These are phyloP conservation scores for Geophilus truncorum DNA, from an alignment of 2,888 invertebrate species.

Conservation along the genomic window DNA sequence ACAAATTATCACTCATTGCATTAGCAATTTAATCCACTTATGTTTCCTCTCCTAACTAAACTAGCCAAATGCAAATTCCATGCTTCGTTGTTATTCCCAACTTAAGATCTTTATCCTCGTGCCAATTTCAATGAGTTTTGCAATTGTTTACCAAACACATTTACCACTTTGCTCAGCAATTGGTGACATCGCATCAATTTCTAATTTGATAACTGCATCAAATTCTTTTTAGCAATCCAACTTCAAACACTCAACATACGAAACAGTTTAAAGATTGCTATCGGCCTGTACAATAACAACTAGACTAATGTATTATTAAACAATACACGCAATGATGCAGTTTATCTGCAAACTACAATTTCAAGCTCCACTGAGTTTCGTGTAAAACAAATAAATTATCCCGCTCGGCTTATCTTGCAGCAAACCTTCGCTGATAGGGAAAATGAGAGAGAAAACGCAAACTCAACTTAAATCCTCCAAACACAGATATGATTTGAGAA, in stretches of 20 bases:
- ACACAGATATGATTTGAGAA: background rate
- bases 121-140: too few species aligned
- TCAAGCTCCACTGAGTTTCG: background rate
- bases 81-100: too few species aligned
- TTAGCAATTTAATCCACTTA: too few species aligned
- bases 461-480: background rate
- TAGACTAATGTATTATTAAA: background rate
- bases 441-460: background rate
- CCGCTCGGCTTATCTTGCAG: background rate
- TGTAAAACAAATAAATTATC: background rate
- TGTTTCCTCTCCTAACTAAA: too few species aligned
- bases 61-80: too few species aligned
- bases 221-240: background rate
- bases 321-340: background rate
- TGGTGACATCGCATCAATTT: background rate
- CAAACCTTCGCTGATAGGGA: background rate
- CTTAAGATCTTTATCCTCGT: too few species aligned
- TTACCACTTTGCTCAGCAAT: too few species aligned
- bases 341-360: background rate
- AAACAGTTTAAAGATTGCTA: too few species aligned
- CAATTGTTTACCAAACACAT: too few species aligned
- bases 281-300: too few species aligned
- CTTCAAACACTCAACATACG: background rate
- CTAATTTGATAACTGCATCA: background rate
- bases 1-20: too few species aligned